Conservation (phyloP, 2,113 vertebrate genomes). For the Brachyistius frenatus region DNA sequence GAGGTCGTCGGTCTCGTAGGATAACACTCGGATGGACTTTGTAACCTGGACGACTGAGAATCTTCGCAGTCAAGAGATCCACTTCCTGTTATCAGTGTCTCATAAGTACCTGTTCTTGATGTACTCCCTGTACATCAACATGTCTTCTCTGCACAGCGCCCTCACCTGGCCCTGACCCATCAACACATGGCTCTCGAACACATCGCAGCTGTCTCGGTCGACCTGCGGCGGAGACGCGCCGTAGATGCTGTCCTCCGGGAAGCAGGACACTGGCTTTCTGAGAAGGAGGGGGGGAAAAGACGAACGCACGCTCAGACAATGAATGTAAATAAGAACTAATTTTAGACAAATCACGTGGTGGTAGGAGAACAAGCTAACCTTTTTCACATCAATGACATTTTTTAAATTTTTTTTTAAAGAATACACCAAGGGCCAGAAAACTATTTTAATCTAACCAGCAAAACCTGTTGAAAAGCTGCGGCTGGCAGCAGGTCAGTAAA, state of each 20-base stretch:
- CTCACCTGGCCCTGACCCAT: slow-evolving; percentile 88
- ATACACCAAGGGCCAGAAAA: neutral
- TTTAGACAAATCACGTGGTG: neutral
- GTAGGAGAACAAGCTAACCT: neutral
- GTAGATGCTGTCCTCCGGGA: slow-evolving; percentile 91
- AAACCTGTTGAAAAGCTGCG: neutral
- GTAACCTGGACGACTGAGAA: too few species aligned
- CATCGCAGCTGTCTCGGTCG: slow-evolving; percentile 86
- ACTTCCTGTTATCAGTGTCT: neutral
- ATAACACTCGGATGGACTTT: too few species aligned
- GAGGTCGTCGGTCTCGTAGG: too few species aligned
- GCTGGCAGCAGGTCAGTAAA: slow-evolving; percentile 11
- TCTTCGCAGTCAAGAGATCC: neutral
- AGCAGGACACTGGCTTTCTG: slow-evolving; percentile 90
- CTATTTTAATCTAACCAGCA: slow-evolving; percentile 1
- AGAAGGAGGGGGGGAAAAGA: neutral
- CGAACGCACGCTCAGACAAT: neutral
- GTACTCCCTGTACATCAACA: slow-evolving; percentile 92
- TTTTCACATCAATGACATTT: neutral
- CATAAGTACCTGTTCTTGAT: slow-evolving; percentile 94
- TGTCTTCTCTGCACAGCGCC: slow-evolving; percentile 87
- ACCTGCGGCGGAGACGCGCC: slow-evolving; percentile 87
- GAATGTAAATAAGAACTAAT: neutral
- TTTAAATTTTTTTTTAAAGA: neutral
- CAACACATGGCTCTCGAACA: slow-evolving; percentile 91